Evolutionary conservation across 2,113 vertebrate genomes (phyloP).

Genomic region (Malurus melanocephalus): DNA sequence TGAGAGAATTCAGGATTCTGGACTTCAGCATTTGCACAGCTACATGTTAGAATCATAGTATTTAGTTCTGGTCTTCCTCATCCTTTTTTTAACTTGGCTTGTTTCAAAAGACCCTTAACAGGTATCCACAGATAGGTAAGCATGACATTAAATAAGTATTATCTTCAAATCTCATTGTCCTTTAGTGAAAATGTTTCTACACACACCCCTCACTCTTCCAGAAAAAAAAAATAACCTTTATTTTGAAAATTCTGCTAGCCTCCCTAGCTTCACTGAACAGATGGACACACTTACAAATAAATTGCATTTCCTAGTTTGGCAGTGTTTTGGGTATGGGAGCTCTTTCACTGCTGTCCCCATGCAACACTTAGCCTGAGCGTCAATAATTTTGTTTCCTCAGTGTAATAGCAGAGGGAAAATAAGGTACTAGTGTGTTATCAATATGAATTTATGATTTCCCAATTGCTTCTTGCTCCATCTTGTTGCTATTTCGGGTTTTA

Average conservation of each 20-base stretch:
- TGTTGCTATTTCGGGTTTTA: background rate
- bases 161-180: background rate
- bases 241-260: background rate
- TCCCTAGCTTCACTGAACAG: background rate
- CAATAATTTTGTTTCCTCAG: background rate
- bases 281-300: background rate
- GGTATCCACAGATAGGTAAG: background rate
- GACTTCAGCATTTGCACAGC: background rate
- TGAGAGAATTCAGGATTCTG: background rate
- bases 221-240: background rate
- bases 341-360: background rate
- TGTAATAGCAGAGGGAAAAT: background rate
- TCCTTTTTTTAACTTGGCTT: background rate
- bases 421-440: background rate
- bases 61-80: background rate
- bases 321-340: background rate
- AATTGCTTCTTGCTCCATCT: background rate
- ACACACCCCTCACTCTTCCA: rapidly evolving
- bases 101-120: background rate
- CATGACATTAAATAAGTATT: background rate
- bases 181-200: background rate
- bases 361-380: background rate
- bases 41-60: background rate
- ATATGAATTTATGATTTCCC: background rate
- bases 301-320: background rate